phyloP scores from a whole-genome alignment of 2,888 invertebrate species.

The Drosophila tanythrix region DNA sequence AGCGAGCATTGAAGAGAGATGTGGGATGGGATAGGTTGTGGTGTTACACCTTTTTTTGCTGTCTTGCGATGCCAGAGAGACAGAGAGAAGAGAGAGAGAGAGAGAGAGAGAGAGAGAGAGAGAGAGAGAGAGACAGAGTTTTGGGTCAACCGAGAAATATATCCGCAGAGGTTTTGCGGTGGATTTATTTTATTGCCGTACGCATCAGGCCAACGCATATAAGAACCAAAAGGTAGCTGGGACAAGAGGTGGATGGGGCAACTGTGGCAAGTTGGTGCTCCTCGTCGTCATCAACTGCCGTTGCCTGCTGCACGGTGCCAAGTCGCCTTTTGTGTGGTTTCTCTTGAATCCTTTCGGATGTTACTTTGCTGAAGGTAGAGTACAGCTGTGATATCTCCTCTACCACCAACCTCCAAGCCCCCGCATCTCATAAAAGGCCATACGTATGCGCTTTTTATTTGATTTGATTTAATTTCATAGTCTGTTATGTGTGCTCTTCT shows the following conservation, averaged over 20 bases:
- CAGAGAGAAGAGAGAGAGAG: background rate
- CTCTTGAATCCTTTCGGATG: conserved; percentile 66
- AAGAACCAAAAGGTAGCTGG: background rate
- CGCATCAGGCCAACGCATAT: conserved; percentile 42
- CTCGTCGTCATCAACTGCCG: background rate
- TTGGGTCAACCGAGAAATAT: conserved; percentile 76
- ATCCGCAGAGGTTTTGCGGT: conserved; percentile 76
- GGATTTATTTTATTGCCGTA: conserved; percentile 77
- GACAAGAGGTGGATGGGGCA: background rate
- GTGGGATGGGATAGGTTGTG: background rate
- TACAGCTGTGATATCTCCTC: conserved; percentile 29
- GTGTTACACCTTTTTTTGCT: background rate
- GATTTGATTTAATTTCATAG: conserved; percentile 79
- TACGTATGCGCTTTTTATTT: conserved; percentile 78
- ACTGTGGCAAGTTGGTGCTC: conserved; percentile 8
- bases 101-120: background rate
- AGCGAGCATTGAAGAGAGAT: background rate
- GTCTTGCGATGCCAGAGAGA: background rate
- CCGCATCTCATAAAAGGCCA: conserved; percentile 65
- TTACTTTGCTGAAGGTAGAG: conserved; percentile 20
- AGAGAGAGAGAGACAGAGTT: conserved; percentile 27
- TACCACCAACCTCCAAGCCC: background rate
- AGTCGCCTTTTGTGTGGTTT: conserved; percentile 59
- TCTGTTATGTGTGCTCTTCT: conserved; percentile 59
- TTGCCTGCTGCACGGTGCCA: conserved; percentile 21